Evolutionary conservation across 2,888 invertebrate species (phyloP).

Genomic region (Ctena decussata): DNA sequence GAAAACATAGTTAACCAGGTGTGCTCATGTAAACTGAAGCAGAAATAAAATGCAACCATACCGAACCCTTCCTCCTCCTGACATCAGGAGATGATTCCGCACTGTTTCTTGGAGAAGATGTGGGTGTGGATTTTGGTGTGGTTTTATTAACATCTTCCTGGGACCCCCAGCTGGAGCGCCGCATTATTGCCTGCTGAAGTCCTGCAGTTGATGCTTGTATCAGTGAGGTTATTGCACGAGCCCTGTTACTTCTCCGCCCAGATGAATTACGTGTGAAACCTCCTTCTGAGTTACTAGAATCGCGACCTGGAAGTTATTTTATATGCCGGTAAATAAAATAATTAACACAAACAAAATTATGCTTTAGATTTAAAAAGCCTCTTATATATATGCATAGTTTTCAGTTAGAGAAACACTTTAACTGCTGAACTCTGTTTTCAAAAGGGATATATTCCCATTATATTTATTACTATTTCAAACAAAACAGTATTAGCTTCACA

Average conservation of each 20-base stretch:
- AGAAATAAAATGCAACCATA: background rate
- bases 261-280: slow-evolving; percentile 56
- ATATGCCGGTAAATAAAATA: too few species aligned
- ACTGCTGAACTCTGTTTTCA: too few species aligned
- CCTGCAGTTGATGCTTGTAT: slow-evolving; percentile 73
- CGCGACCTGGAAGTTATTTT: background rate
- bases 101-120: slow-evolving; percentile 70
- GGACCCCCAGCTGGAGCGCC: slow-evolving; percentile 73
- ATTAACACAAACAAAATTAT: too few species aligned
- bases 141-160: slow-evolving; percentile 62
- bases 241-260: slow-evolving; percentile 74
- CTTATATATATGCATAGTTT: too few species aligned
- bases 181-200: slow-evolving; percentile 67
- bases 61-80: slow-evolving; percentile 48
- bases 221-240: slow-evolving; percentile 74
- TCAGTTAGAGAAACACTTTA: too few species aligned
- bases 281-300: background rate
- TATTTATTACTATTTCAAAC: too few species aligned
- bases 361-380: too few species aligned
- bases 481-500: too few species aligned
- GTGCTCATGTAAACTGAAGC: too few species aligned
- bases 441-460: too few species aligned
- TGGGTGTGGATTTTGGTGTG: slow-evolving; percentile 55
- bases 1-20: too few species aligned
- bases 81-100: slow-evolving; percentile 71